phyloP scores from a whole-genome alignment of 2,888 invertebrate species.

The Strigamia crassipes region DNA sequence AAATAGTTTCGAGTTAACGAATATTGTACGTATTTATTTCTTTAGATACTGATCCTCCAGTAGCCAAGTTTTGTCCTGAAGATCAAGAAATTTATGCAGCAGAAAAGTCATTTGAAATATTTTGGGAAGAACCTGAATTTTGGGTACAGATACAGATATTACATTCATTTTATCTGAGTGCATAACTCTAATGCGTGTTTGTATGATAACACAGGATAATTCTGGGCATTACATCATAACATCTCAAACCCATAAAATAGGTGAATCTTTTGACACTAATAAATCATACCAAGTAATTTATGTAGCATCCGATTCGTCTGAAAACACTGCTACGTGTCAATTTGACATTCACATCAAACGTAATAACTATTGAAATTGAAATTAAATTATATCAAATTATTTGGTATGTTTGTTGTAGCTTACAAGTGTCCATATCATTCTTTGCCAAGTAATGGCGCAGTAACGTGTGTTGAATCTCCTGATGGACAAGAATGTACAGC shows the following conservation, averaged over 20 bases:
- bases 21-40: not conserved
- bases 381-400: not conserved
- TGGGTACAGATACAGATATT: not conserved
- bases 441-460: not conserved
- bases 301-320: not conserved
- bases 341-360: not conserved
- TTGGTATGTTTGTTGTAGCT: not conserved
- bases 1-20: no score
- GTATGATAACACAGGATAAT: not conserved
- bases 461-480: not conserved
- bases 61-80: not conserved
- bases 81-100: not conserved
- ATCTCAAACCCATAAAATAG: not conserved
- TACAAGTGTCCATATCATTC: not conserved
- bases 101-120: not conserved
- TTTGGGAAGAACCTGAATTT: slow-evolving; percentile 2
- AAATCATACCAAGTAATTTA: not conserved
- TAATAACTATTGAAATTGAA: not conserved
- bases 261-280: not conserved
- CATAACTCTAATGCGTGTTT: no score
- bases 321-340: not conserved
- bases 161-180: not conserved
- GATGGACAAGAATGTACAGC: not conserved
- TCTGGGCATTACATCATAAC: not conserved
- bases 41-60: not conserved